phyloP scores from a whole-genome alignment of 2,888 invertebrate genomes.

The Meliscaeva auricollis region DNA sequence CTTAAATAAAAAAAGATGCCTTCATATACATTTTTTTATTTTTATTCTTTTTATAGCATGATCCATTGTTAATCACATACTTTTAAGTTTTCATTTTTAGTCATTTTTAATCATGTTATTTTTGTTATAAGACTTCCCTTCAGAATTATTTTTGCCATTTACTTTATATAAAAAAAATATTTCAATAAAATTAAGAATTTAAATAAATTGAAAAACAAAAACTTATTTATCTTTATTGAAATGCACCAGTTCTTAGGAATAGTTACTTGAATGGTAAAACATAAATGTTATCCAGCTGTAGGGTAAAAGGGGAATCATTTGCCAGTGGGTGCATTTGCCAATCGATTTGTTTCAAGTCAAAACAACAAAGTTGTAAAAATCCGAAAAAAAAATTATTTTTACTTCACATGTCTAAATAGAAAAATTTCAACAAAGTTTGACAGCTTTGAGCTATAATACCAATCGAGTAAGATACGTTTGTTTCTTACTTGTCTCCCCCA shows the following conservation, averaged over 20 bases:
- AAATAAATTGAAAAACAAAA: neutral
- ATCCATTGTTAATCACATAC: slow-evolving; percentile 29
- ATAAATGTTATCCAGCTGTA: no score
- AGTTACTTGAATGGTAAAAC: neutral
- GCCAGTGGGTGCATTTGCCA: no score
- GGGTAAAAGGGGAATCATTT: no score
- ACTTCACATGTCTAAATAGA: no score
- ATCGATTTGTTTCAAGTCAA: no score
- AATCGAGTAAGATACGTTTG: no score
- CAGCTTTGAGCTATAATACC: no score
- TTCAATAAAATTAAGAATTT: neutral
- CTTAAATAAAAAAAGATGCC: slow-evolving; percentile 54
- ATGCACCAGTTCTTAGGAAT: neutral
- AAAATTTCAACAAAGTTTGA: no score
- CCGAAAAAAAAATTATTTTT: no score
- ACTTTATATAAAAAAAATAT: neutral
- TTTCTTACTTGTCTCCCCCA: no score
- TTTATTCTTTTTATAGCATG: slow-evolving; percentile 49
- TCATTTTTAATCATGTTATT: slow-evolving; percentile 30
- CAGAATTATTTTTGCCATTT: slow-evolving; percentile 33
- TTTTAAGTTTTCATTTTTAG: slow-evolving; percentile 27
- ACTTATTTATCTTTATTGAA: neutral
- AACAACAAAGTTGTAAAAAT: no score
- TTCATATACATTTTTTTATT: slow-evolving; percentile 54
- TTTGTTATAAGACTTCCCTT: neutral